Percentiles rank a stretch among this genome's conserved stretches.
Conservation (phyloP, 1,140 invertebrate species). For the Drosophila burlai region DNA sequence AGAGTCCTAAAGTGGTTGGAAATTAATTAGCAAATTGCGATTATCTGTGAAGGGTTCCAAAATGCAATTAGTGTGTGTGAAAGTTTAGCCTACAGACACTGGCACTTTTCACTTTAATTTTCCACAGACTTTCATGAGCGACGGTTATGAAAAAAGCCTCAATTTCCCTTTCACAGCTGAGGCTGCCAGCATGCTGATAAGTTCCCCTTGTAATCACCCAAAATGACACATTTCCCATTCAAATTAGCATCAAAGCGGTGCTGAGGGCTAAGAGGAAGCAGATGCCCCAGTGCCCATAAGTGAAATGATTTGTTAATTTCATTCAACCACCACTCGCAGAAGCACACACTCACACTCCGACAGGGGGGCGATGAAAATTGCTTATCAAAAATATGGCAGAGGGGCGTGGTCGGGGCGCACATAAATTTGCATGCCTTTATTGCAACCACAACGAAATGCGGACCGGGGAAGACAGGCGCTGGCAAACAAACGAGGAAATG, state of each 20-base stretch:
- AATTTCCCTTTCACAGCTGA: conserved; percentile 16
- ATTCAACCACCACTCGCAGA: conserved; percentile 46
- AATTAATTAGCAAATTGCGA: conserved; percentile 43
- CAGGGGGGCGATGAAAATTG: conserved; percentile 65
- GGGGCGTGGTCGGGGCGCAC: conserved; percentile 21
- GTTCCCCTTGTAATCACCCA: conserved; percentile 64
- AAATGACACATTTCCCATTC: conserved; percentile 78
- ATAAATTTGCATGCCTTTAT: conserved; percentile 83
- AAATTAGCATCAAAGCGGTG: conserved; percentile 80
- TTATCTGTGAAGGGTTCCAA: not conserved
- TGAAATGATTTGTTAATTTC: conserved; percentile 80
- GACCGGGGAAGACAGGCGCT: conserved; percentile 41
- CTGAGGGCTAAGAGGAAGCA: conserved; percentile 55
- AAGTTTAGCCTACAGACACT: not conserved
- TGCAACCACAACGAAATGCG: conserved; percentile 65
- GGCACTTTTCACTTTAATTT: not conserved
- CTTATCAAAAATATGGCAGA: conserved; percentile 74
- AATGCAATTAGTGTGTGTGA: not conserved
- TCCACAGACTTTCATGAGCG: not conserved
- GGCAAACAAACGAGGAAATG: conserved; percentile 54
- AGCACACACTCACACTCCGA: conserved; percentile 4
- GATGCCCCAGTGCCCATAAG: conserved; percentile 45
- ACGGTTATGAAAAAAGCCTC: conserved; percentile 1
- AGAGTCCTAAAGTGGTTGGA: not conserved
- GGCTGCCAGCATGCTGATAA: conserved; percentile 59